phyloP scores from a whole-genome alignment of 1,140 invertebrate genomes.

The Archivesica marissinica region DNA sequence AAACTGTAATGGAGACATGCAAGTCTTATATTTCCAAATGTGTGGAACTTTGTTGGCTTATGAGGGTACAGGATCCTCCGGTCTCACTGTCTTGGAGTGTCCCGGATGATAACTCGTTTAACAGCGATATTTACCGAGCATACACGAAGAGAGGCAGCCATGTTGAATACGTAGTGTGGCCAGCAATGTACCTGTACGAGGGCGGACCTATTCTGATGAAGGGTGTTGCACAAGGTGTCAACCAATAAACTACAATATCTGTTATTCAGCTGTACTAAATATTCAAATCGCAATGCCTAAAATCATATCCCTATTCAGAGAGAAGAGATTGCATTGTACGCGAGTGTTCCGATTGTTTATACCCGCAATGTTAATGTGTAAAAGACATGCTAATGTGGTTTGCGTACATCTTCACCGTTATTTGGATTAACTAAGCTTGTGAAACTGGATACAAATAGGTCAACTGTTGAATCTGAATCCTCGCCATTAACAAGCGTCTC shows the following conservation, averaged over 20 bases:
- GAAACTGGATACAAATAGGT: no score
- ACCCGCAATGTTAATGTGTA: no score
- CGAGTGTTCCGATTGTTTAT: no score
- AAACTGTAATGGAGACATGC: conserved; percentile 16
- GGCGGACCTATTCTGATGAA: conserved; percentile 39
- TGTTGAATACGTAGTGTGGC: conserved; percentile 58
- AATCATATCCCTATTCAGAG: no score
- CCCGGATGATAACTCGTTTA: conserved; percentile 35
- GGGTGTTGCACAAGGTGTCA: conserved; percentile 45
- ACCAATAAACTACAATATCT: neutral
- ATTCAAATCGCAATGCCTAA: no score
- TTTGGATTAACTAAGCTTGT: no score
- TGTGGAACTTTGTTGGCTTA: conserved; percentile 60
- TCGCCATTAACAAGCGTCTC: no score
- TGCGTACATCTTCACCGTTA: no score
- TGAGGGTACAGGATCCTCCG: conserved; percentile 47
- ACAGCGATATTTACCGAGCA: conserved; percentile 38
- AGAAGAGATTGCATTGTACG: no score
- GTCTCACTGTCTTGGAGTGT: conserved; percentile 8
- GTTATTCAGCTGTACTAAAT: no score
- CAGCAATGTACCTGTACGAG: conserved; percentile 45
- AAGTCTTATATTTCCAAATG: conserved; percentile 35
- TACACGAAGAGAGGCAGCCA: conserved; percentile 44
- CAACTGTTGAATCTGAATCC: no score
- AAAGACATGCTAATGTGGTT: no score